Evolutionary conservation across 37 sponge, comb jelly and placozoan genomes (phyloP).

Genomic region (Halichondria panicea): DNA sequence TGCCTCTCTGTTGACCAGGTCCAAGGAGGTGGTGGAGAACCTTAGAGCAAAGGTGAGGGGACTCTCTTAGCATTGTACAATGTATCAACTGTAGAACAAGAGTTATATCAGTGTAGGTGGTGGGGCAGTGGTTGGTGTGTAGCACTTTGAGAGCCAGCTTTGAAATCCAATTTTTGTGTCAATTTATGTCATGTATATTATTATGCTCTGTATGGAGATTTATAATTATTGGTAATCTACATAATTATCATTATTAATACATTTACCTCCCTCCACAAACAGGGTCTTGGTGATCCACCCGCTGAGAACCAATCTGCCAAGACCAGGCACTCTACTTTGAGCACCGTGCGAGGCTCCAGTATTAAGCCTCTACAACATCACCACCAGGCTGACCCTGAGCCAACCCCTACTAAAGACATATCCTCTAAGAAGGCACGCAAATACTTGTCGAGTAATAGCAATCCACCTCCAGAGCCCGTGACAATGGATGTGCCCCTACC

Average conservation of each 20-base stretch:
- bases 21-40: conserved; percentile 53
- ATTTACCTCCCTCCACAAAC: neutral
- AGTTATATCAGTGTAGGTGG: no score
- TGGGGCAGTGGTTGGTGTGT: no score
- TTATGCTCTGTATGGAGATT: no score
- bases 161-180: no score
- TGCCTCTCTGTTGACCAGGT: conserved; percentile 1
- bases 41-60: conserved; percentile 69
- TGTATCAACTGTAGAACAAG: no score
- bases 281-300: conserved; percentile 85
- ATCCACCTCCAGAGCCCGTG: neutral
- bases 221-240: no score
- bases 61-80: neutral
- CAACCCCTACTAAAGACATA: neutral
- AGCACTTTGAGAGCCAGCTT: no score
- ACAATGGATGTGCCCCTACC: conserved; percentile 11
- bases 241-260: no score
- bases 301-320: conserved; percentile 32
- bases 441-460: no score
- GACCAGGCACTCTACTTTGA: conserved; percentile 33
- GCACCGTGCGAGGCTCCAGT: conserved; percentile 2
- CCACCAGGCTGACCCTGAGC: no score
- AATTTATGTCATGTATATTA: no score
- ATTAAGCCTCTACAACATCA: neutral
- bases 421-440: neutral